A percentile compares a stretch with the other conserved stretches of the same genome.
Conservation (phyloP, 2,113 vertebrate species). For the Pollimyrus isidori region DNA sequence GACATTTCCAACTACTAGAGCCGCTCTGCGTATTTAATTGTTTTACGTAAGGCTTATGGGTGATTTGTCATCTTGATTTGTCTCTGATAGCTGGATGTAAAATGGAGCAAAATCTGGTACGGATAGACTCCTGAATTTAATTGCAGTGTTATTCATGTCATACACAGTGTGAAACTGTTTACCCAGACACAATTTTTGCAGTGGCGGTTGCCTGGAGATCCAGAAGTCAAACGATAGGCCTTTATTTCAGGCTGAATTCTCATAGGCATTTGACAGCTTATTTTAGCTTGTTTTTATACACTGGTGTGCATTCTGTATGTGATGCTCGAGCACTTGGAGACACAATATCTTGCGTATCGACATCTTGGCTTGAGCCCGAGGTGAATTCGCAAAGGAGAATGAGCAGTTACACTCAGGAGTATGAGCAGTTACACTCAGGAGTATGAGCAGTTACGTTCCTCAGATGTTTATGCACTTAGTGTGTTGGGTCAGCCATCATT, state of each 20-base stretch:
- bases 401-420: background rate
- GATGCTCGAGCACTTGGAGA: no score
- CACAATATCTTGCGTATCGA: background rate
- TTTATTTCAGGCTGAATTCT: background rate
- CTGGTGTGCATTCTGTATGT: background rate
- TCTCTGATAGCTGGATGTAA: background rate
- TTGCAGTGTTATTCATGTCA: background rate
- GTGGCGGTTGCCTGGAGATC: background rate
- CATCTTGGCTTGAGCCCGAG: background rate
- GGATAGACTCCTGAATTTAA: background rate
- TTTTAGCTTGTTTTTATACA: background rate
- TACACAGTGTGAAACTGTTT: background rate
- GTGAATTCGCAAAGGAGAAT: conserved; percentile 1
- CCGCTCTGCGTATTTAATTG: background rate
- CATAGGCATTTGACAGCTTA: background rate
- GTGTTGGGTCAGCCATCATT: background rate
- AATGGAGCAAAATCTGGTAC: background rate
- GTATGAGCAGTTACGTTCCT: background rate
- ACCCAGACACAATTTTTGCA: background rate
- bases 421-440: background rate
- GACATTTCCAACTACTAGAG: background rate
- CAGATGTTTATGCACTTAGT: conserved; percentile 10
- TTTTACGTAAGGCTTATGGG: background rate
- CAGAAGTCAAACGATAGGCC: background rate
- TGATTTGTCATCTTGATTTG: background rate